Evolutionary conservation across 2,113 vertebrate species (phyloP), one percentile per base, ranked within the genome.

Genomic region (Python bivittatus): DNA sequence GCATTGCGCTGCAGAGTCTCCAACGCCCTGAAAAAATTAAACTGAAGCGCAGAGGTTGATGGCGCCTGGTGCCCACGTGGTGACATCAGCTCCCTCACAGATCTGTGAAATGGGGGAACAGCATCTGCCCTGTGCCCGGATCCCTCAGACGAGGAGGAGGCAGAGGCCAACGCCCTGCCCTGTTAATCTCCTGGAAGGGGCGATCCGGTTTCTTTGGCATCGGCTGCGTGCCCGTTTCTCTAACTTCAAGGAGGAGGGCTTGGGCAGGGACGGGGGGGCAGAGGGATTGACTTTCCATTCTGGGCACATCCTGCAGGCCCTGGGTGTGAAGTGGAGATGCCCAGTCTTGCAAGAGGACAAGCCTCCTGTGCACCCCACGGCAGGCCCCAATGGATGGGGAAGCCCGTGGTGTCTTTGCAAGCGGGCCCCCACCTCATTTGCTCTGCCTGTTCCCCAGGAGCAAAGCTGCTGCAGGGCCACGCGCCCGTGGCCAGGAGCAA

Each of bases 131-230:
- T 33, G 64, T 13, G 33, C 4, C n/a, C 64, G 53, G 13, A 17
- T 57, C 15, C 15, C n/a, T 33, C 6, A 22, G 33, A 3, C 68
- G 8, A 68, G 56, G 11, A 13, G 44, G 84, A 68, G n/a, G 15
- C 3, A 0, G 1, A 3, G 22, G 15, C 4, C 8, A 0, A 13
- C 23, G 20, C 20, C 68, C 68, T 2, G 68, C 33, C 17, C n/a
- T 0, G n/a, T 1, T 48, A 52, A 57, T 4, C 79, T 22, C n/a
- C n/a, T 64, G 91, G 91, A 17, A 7, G 79, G 88, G 23, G 9
- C 1, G 57, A 64, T 48, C 88, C 0, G 6, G 23, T 92, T 92
- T 15, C 92, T 7, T 23, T 44, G 88, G 83, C 79, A 90, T 86
- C 58, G 56, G 58, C 92, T 54, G 48, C 64, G 6, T 15, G 29